phyloP scores from a whole-genome alignment of 1,140 invertebrate species.

The Heliconius himera region DNA sequence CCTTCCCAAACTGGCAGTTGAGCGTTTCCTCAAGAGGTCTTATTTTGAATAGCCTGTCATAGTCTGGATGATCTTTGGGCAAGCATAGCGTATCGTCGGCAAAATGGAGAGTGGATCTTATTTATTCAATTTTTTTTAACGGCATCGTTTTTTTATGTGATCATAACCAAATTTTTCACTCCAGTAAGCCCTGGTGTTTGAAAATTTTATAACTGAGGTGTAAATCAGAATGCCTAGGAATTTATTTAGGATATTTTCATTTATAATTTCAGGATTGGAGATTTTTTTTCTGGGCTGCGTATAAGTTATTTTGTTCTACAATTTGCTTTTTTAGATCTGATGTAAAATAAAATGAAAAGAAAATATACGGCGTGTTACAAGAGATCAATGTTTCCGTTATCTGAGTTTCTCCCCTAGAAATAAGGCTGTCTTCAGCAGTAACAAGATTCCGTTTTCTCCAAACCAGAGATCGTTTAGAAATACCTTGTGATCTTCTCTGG shows the following conservation, averaged over 20 bases:
- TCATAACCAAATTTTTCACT: too few species aligned
- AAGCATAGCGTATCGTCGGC: background rate
- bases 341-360: constrained; percentile 49
- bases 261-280: constrained; percentile 42
- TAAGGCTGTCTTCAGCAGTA: constrained; percentile 2
- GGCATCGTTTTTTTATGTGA: too few species aligned
- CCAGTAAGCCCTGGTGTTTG: too few species aligned
- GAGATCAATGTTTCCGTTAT: background rate
- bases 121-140: background rate
- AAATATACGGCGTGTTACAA: constrained; percentile 26
- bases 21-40: background rate
- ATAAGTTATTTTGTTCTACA: constrained; percentile 43
- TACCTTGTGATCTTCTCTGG: constrained; percentile 1
- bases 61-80: background rate
- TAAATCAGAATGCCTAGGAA: constrained; percentile 3
- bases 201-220: constrained; percentile 56
- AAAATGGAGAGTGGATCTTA: constrained; percentile 1
- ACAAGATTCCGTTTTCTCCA: constrained; percentile 5
- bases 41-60: background rate
- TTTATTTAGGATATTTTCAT: constrained; percentile 9
- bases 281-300: constrained; percentile 45
- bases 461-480: background rate
- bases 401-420: constrained; percentile 1
- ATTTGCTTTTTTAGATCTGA: constrained; percentile 45
- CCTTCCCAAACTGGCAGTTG: background rate